Percentiles rank a stretch among this genome's conserved stretches.
Evolutionary conservation across 2,797 vertebrate species (phyloP).

Genomic region (Dermochelys coriacea): DNA sequence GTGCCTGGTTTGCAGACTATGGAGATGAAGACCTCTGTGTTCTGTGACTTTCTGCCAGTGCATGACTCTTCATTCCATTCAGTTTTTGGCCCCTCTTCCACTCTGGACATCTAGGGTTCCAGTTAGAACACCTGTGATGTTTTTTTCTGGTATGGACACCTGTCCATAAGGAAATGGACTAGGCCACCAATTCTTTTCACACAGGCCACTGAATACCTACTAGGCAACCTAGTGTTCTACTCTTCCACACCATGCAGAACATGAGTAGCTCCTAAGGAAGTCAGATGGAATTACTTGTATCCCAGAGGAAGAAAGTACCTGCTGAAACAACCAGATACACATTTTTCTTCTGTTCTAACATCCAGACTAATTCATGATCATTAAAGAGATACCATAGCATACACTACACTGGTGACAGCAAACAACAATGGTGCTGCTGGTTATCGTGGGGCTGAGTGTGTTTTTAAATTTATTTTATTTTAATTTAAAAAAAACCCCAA

Average conservation of each 20-base stretch:
- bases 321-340: background rate
- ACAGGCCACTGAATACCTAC: background rate
- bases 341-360: background rate
- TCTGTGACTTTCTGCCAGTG: background rate
- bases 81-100: background rate
- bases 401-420: background rate
- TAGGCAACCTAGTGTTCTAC: fast-evolving
- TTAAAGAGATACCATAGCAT: background rate
- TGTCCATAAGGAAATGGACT: background rate
- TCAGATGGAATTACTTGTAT: fast-evolving
- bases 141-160: background rate
- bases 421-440: background rate
- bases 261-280: background rate
- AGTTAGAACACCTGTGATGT: background rate
- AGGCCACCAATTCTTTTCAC: background rate
- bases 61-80: background rate
- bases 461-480: background rate
- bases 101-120: background rate
- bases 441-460: background rate
- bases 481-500: background rate
- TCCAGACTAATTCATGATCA: background rate
- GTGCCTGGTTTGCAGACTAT: background rate
- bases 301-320: background rate
- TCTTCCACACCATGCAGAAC: background rate
- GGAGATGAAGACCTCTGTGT: background rate